phyloP scores from a whole-genome alignment of 2,113 vertebrate species.

The Dendrocopos noguchii region DNA sequence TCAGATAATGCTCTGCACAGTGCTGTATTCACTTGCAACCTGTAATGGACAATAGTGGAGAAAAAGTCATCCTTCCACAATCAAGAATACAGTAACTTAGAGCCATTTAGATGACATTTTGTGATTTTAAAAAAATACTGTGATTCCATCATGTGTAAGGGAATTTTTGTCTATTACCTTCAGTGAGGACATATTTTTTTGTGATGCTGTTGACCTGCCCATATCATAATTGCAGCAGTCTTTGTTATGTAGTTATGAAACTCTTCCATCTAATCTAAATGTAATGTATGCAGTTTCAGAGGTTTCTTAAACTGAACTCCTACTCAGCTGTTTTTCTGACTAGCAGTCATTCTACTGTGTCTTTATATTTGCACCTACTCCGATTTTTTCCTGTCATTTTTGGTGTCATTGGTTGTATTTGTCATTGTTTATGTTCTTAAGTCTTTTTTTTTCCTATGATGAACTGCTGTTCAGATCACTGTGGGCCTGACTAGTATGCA shows the following conservation, averaged over 20 bases:
- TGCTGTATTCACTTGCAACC: background rate
- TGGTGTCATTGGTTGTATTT: conserved; percentile 18
- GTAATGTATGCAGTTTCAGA: conserved; percentile 67
- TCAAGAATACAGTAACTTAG: background rate
- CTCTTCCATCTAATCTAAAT: conserved; percentile 55
- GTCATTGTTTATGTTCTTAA: conserved; percentile 24
- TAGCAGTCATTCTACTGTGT: conserved; percentile 38
- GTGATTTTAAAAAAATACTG: background rate
- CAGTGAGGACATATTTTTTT: background rate
- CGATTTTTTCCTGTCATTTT: background rate
- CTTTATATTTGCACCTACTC: conserved; percentile 34
- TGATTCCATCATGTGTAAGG: background rate
- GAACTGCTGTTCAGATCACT: background rate
- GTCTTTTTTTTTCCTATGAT: conserved; percentile 17
- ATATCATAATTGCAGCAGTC: conserved; percentile 33
- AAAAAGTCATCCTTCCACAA: background rate
- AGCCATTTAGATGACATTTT: background rate
- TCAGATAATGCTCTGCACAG: background rate
- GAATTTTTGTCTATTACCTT: background rate
- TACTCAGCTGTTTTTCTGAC: conserved; percentile 63
- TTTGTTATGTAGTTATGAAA: conserved; percentile 57
- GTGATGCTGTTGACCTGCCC: conserved; percentile 18
- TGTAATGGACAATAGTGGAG: background rate
- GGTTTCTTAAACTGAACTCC: conserved; percentile 66
- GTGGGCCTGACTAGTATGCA: background rate